Evolutionary conservation across 2,888 invertebrate genomes (phyloP), one percentile per base, ranked within the genome.

Genomic region (Acleris holmiana): DNA sequence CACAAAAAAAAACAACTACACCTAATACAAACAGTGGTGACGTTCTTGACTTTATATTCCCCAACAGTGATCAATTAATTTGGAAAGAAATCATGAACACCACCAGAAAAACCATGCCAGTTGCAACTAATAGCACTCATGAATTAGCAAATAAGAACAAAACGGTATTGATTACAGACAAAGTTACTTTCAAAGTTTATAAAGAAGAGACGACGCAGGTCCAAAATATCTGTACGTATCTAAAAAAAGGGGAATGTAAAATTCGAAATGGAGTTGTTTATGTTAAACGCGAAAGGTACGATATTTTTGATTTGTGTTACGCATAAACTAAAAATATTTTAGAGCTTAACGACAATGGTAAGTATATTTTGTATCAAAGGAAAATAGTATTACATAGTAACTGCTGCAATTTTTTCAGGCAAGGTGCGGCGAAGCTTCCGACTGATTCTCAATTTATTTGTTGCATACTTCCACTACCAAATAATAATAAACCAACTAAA

Each of bases 181-280:
- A 70, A 71, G 65, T 75, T 23, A 68, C 66, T 59, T 69, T 72
- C 65, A 71, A 74, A 53, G 49, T 59, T 18, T 57, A 69, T 54
- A 66, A 55, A 23, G 46, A 68, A 61, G 25, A 58, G 54, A 49
- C 49, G n/a, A 57, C 60, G 15, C 64, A 76, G 55, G 73, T 79
- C 2, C 83, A 85, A 78, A 78, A 73, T 67, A 83, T 86, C 68
- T 89, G 89, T 61, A 80, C 81, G 5, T 85, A 83, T 67, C 79
- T 87, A 55, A 81, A 76, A 48, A 80, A 81, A 70, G 68, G 67
- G 19, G 79, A 85, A 65, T 91, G 91, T 68, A 69, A 71, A 59
- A 71, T 68, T 35, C 73, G 66, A 19, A 79, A 82, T 19, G 90
- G 90, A 19, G 57, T 81, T n/a, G 59, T 84, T 23, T 80, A 87